These are phyloP conservation scores for Tretioscincus oriximinensis DNA, from an alignment of 2,113 vertebrate species.

Conservation along the genomic window DNA sequence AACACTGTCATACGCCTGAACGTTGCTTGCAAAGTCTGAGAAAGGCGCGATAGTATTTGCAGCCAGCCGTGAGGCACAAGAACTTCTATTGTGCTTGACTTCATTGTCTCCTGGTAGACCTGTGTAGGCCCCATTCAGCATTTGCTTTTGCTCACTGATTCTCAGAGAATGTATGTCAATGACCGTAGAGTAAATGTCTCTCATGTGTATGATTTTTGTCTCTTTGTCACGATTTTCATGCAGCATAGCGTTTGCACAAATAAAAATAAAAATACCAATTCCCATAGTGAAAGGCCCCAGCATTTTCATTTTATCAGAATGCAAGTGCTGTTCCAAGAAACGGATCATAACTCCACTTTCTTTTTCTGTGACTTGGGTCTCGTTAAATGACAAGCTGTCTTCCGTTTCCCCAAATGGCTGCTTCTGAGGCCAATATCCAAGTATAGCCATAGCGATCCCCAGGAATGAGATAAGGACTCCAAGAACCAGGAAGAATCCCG, in stretches of 20 bases:
- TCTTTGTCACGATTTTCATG: conserved; percentile 97
- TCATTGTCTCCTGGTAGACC: conserved; percentile 76
- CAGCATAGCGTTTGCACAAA: conserved; percentile 96
- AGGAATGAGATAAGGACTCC: conserved; percentile 87
- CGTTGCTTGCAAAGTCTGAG: conserved; percentile 70
- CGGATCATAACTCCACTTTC: conserved; percentile 76
- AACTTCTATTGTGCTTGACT: conserved; percentile 69
- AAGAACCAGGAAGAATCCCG: conserved; percentile 92
- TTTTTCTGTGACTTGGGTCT: conserved; percentile 65
- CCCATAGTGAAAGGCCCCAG: conserved; percentile 98
- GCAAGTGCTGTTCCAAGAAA: conserved; percentile 91
- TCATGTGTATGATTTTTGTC: conserved; percentile 99
- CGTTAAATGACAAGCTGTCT: conserved; percentile 64
- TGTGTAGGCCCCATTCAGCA: conserved; percentile 70
- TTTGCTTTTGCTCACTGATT: conserved; percentile 84
- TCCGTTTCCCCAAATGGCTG: conserved; percentile 66
- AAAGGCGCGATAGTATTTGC: conserved; percentile 82
- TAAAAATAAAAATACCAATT: conserved; percentile 98
- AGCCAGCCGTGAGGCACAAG: conserved; percentile 76
- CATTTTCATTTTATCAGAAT: conserved; percentile 98
- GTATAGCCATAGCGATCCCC: conserved; percentile 93
- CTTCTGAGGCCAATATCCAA: conserved; percentile 96
- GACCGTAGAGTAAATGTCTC: conserved; percentile 98
- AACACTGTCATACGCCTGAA: conserved; percentile 76
- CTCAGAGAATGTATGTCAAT: conserved; percentile 94